Evolutionary conservation across 1,140 invertebrate genomes (phyloP), one percentile per base, ranked within the genome.

Genomic region (Zaprionus lachaisei): DNA sequence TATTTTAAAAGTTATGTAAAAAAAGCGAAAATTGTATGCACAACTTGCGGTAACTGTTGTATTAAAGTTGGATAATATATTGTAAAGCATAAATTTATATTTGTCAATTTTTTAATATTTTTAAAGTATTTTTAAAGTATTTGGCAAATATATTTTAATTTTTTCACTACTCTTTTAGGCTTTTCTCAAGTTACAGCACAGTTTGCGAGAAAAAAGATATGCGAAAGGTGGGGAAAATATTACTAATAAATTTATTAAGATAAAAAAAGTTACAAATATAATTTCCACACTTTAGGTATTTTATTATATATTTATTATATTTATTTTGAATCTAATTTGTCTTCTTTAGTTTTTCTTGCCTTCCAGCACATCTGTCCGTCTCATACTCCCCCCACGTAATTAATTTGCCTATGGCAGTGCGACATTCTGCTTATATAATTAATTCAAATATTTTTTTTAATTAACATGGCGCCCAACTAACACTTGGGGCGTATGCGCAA

Each of bases 401-500:
- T 17, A 47, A 7, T 47, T 51, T 64, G 51, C 75, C 22, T 57
- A 28, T 7, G 28, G 64, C 57, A 60, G 65, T 38, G 60, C 47
- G 60, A 28, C 22, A 41, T 49, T 72, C 83, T 80, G 72, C 80
- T 83, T 80, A 72, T 74, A 74, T 83, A 87, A 89, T 87, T 83
- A 81, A 56, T 81, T 78, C 65, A 78, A 79, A 89, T 81, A 81
- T 89, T 81, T 84, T 81, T 84, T 87, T 87, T 84, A 89, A 90
- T 89, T 89, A 84, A 81, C 83, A 87, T 72, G 67, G 77, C 26
- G 74, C 22, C 20, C 71, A 66, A 54, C 77, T 47, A 83, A 75
- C 31, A 34, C 9, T 11, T 55, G 38, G 81, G 81, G 82, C 81
- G 75, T 87, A 81, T 89, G 81, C 69, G 81, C 81, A 89, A 89